Evolutionary conservation across 2,888 invertebrate species (phyloP).

Genomic region (Lottia scabra): DNA sequence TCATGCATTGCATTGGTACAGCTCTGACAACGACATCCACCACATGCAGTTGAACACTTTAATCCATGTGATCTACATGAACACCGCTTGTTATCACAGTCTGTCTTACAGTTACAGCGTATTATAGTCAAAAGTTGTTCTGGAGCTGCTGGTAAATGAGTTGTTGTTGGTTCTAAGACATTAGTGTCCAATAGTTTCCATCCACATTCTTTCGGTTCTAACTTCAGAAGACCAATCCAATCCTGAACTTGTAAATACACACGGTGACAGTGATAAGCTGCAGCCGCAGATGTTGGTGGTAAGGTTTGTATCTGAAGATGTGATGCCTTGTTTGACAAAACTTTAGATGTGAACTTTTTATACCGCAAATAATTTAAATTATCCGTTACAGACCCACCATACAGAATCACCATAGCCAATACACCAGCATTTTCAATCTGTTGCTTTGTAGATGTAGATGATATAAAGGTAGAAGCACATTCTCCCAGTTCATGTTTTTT

Average conservation of each 20-base stretch:
- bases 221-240: background rate
- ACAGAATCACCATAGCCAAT: constrained; percentile 1
- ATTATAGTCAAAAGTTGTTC: background rate
- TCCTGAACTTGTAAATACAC: background rate
- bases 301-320: background rate
- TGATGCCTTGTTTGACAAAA: too few relatives aligned
- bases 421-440: background rate
- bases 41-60: background rate
- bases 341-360: too few relatives aligned
- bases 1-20: background rate
- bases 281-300: background rate
- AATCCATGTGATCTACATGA: background rate
- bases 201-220: background rate
- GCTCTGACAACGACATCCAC: background rate
- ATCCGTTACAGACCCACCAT: constrained; percentile 14
- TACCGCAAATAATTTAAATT: constrained; percentile 17
- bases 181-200: background rate
- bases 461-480: background rate
- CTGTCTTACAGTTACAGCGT: background rate
- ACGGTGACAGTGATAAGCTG: background rate
- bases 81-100: background rate
- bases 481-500: background rate
- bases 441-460: background rate
- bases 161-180: background rate
- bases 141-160: background rate